phyloP scores from a whole-genome alignment of 92 coral and sea anemone species.

The Porites evermanni region DNA sequence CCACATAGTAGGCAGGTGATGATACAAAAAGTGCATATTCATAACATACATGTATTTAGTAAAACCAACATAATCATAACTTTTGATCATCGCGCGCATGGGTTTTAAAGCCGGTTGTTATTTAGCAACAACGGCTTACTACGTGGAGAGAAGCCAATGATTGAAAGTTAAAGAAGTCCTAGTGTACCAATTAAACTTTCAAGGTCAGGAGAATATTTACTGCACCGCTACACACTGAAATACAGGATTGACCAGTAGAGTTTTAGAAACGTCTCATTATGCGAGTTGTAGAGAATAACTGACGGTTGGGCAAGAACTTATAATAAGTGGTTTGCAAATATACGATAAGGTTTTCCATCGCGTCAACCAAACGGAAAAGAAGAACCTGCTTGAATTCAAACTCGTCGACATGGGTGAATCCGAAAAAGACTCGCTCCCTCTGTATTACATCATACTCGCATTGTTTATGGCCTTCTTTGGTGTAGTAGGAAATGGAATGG shows the following conservation, averaged over 20 bases:
- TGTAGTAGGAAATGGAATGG: constrained; percentile 56
- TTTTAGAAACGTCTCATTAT: neutral
- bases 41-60: neutral
- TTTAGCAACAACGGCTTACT: neutral
- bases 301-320: neutral
- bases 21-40: neutral
- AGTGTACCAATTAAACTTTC: too few relatives aligned
- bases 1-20: constrained; percentile 6
- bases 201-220: neutral
- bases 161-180: too few relatives aligned
- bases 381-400: neutral
- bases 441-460: constrained; percentile 28
- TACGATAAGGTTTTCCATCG: neutral
- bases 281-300: neutral
- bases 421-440: neutral
- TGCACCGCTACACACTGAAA: neutral
- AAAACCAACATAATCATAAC: too few relatives aligned
- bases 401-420: neutral
- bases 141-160: too few relatives aligned
- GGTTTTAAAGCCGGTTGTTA: too few relatives aligned
- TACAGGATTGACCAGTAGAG: neutral
- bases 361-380: neutral
- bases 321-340: neutral
- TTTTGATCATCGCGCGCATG: too few relatives aligned
- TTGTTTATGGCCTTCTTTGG: constrained; percentile 30